These are phyloP conservation scores for Opisthocomus hoazin DNA, from an alignment of 2,113 vertebrate species.

Conservation along the genomic window DNA sequence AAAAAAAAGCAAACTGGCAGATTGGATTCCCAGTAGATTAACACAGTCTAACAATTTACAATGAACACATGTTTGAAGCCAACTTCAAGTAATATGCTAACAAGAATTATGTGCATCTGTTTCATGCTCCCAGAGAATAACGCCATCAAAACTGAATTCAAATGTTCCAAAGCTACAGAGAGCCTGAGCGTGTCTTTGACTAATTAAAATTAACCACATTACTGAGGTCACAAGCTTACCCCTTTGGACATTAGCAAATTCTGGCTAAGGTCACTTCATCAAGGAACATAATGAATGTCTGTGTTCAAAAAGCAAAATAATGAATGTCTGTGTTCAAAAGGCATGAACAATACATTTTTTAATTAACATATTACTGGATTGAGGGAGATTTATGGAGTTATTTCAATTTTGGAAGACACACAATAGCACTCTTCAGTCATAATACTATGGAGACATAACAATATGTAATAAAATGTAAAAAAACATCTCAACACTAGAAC, in stretches of 20 bases:
- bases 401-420: background rate
- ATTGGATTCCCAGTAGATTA: background rate
- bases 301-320: slow-evolving; percentile 27
- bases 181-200: background rate
- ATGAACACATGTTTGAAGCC: slow-evolving; percentile 19
- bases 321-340: background rate
- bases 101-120: slow-evolving; percentile 17
- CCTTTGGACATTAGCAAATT: background rate
- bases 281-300: slow-evolving; percentile 21
- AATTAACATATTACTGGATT: slow-evolving; percentile 4
- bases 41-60: background rate
- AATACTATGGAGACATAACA: background rate
- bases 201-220: slow-evolving; percentile 35
- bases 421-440: background rate
- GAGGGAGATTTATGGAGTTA: background rate
- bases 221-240: background rate
- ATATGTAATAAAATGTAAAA: background rate
- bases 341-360: background rate
- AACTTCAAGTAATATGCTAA: slow-evolving; percentile 38
- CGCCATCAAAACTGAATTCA: slow-evolving; percentile 37
- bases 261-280: slow-evolving; percentile 32
- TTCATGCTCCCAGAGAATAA: slow-evolving; percentile 29
- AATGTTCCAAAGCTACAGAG: slow-evolving; percentile 28
- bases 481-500: background rate
- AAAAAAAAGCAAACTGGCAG: background rate